Base-by-base conservation (phyloP, 2,113 vertebrate genomes). In the Osmerus mordax region DNA sequence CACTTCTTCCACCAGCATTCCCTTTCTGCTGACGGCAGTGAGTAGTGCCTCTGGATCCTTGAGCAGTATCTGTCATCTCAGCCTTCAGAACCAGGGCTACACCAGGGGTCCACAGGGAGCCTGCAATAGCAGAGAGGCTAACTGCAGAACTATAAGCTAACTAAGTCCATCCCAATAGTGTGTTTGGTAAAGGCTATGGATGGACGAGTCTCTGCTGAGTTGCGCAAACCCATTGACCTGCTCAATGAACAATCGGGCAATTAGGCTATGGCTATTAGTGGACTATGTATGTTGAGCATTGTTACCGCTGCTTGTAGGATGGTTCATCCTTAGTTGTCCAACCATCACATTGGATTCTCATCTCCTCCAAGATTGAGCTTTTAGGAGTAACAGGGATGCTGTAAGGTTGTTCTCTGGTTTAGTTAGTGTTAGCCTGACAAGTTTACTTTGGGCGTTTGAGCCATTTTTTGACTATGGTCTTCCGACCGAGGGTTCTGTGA, bases 291-390 rank as follows among this genome's bases (percentile, higher is more conserved):
- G 53, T 16, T 13, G 54, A 18, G 16, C 16, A 14, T 56, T 15
- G 14, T 15, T 56, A n/a, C n/a, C 15, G 4, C 15, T 56, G 41
- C 19, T 15, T 67, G 36, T 47, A 19, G 41, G 7, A 47, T 8
- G 41, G 41, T 18, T 41, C 14, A n/a, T 72, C 72, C 73, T 88
- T 85, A 70, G 36, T 65, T 73, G 79, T 82, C 54, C 52, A 65
- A 25, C 80, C 52, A 59, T 80, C 69, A 62, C 68, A 51, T 25
- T 68, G 32, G 73, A 69, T 83, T 77, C 72, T 58, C 71, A 61
- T 80, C 69, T 74, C 52, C 18, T 0, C 61, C 69, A 67, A 73
- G 77, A 69, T 71, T 78, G 77, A 25, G 67, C 71, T 69, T 72
- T 69, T 9, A 51, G 1, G 21, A 18, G 73, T 52, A 2, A 7